These are phyloP conservation scores for Poeciliopsis presidionis DNA, from an alignment of 2,797 vertebrate species.

Conservation along the genomic window DNA sequence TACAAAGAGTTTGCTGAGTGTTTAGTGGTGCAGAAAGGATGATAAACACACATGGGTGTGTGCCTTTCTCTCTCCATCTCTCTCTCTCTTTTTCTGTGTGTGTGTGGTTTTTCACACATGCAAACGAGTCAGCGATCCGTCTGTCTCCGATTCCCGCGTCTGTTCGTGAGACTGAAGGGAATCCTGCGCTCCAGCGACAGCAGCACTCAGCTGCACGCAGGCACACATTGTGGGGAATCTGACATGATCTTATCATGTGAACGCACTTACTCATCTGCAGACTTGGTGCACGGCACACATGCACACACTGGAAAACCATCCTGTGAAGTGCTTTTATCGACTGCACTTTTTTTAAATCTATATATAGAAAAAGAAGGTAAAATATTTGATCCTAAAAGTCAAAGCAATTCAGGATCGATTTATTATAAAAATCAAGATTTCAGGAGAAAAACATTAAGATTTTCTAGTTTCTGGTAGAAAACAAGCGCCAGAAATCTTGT, in stretches of 20 bases:
- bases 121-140: slow-evolving; percentile 33
- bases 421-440: not conserved
- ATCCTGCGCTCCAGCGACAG: slow-evolving; percentile 46
- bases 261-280: slow-evolving; percentile 20
- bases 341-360: no score
- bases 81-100: not conserved
- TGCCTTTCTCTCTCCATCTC: slow-evolving; percentile 3
- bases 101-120: slow-evolving; percentile 24
- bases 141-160: slow-evolving; percentile 38
- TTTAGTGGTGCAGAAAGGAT: slow-evolving; percentile 56
- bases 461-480: not conserved
- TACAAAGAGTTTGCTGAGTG: slow-evolving; percentile 54
- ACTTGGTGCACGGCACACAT: slow-evolving; percentile 1
- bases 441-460: not conserved
- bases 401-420: not conserved
- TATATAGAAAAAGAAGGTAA: not conserved
- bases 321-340: not conserved
- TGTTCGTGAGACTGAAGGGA: slow-evolving; percentile 54
- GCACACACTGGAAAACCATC: not conserved
- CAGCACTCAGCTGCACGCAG: slow-evolving; percentile 10
- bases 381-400: not conserved
- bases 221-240: slow-evolving; percentile 9
- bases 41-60: slow-evolving; percentile 42
- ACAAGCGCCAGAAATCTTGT: not conserved
- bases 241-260: slow-evolving; percentile 44